These are phyloP conservation scores for Megaceryle alcyon DNA, from an alignment of 2,797 vertebrate species.

Conservation along the genomic window DNA sequence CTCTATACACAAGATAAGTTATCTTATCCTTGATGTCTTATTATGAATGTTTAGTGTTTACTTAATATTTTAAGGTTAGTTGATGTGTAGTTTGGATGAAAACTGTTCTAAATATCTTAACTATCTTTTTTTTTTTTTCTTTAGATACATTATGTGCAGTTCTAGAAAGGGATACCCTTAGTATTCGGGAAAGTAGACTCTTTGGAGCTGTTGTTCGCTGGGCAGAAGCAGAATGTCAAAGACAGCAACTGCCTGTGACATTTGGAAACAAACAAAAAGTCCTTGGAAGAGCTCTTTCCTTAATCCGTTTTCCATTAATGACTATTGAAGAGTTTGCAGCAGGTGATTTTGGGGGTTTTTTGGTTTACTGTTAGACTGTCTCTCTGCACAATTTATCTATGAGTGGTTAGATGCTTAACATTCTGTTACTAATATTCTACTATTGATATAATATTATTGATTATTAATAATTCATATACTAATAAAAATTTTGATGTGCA, in stretches of 20 bases:
- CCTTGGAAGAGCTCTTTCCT: conserved; percentile 82
- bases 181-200: conserved; percentile 91
- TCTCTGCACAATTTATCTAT: neutral
- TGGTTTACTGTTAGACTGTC: neutral
- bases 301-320: conserved; percentile 86
- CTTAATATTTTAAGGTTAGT: neutral
- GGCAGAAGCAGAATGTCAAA: conserved; percentile 85
- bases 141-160: conserved; percentile 88
- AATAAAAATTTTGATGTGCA: neutral
- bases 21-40: neutral
- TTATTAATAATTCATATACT: neutral
- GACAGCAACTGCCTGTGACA: conserved; percentile 81
- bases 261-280: conserved; percentile 84
- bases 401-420: neutral
- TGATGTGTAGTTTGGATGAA: neutral
- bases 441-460: neutral
- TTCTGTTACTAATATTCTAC: neutral
- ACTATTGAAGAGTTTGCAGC: conserved; percentile 87
- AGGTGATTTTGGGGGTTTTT: conserved; percentile 66
- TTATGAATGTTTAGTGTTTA: neutral
- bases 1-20: neutral
- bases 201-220: conserved; percentile 85
- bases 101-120: neutral
- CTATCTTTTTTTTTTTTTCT: neutral
- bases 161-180: conserved; percentile 94